Evolutionary conservation across 2,113 vertebrate species (phyloP), one percentile per base, ranked within the genome.

Genomic region (Dipodomys spectabilis): DNA sequence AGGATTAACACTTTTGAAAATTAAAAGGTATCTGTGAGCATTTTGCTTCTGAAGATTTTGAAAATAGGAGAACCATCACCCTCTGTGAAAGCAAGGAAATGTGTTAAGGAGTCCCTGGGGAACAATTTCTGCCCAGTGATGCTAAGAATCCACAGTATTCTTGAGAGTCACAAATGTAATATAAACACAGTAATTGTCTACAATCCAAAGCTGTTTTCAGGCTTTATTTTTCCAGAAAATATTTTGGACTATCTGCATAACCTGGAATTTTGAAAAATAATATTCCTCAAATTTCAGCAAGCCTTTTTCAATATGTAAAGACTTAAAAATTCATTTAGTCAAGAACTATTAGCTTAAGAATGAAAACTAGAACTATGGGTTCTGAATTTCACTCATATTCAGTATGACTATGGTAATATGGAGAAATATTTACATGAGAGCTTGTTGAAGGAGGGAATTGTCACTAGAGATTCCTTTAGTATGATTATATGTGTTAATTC

Each of bases 401-500:
- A 62, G 22, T 62, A 75, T 81, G 87, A 78, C 39, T 71, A 15
- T 57, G 5, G 30, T 90, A 53, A 77, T 74, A 68, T 57, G 39
- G 49, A 88, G 35, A 91, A 6, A 32, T 49, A 79, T 91, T 71
- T 88, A 35, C 82, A 72, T 65, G 49, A 73, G n/a, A 71, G 69
- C 79, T 88, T 81, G 28, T n/a, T 88, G 85, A 77, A 62, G 75
- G n/a, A 92, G 23, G 49, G 49, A 49, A 32, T 67, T 27, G 77
- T 95, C 94, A 44, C 28, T 79, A 67, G 90, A 86, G 75, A 91
- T 30, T 71, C 65, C 32, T 88, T 92, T 12, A 49, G 49, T 49
- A 9, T 49, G 49, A 49, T 49, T 49, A 82, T 73, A 65, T 77
- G 32, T 93, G 75, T 64, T 95, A 93, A 82, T 9, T 72, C 49